Conservation (phyloP, 2,888 invertebrate species). For the Ganaspis brasiliensis region DNA sequence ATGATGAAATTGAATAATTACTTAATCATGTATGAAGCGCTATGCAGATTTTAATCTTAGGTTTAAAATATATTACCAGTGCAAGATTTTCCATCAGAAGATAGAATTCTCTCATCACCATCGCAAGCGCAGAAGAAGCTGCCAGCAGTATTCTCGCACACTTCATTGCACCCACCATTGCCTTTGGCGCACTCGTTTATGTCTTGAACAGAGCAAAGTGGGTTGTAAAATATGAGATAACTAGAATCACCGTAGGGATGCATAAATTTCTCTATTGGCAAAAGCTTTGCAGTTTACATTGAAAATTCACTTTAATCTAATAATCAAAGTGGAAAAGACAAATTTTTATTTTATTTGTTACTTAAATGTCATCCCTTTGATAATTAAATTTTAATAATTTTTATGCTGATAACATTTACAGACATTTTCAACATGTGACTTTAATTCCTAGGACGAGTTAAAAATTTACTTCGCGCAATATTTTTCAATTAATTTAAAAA, state of each 20-base stretch:
- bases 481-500: too few species aligned
- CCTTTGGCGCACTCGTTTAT: constrained; percentile 79
- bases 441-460: too few species aligned
- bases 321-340: background rate
- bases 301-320: constrained; percentile 3
- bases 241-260: background rate
- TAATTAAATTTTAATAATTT: too few species aligned
- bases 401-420: too few species aligned
- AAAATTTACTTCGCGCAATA: too few species aligned
- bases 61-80: constrained; percentile 67
- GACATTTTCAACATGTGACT: too few species aligned
- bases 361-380: too few species aligned
- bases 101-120: constrained; percentile 76
- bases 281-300: background rate
- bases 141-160: constrained; percentile 83
- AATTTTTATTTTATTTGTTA: too few species aligned
- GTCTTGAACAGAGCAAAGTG: constrained; percentile 66
- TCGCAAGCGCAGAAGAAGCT: constrained; percentile 82
- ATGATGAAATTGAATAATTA: background rate
- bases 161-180: constrained; percentile 83
- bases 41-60: background rate
- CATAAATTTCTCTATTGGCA: constrained; percentile 14
- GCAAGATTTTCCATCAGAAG: constrained; percentile 75
- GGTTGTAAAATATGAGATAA: constrained; percentile 37
- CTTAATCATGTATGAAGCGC: background rate